Percentiles rank a stretch among this genome's conserved stretches.
Evolutionary conservation across 2,797 vertebrate species (phyloP).

Genomic region (Scleropages formosus): DNA sequence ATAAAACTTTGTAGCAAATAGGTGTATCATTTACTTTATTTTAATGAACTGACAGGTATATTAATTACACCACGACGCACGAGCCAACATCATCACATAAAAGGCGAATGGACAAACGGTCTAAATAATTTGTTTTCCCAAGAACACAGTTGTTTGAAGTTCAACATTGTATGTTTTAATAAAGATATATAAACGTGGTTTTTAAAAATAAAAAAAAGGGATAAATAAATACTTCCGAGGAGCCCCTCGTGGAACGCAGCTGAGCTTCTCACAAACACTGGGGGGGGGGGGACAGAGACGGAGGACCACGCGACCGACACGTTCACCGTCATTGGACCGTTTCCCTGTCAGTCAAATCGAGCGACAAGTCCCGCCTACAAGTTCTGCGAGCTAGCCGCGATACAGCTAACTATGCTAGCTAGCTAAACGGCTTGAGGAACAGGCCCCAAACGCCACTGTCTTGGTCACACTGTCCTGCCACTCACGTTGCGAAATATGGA

Average conservation of each 20-base stretch:
- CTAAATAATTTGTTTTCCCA: not conserved
- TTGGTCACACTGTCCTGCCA: too few species aligned
- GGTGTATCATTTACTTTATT: too few species aligned
- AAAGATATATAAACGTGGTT: not conserved
- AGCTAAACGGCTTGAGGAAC: constrained; percentile 13
- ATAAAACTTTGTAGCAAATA: too few species aligned
- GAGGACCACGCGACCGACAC: not conserved
- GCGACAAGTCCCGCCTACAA: constrained; percentile 14
- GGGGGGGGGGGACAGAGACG: not conserved
- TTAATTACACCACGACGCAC: too few species aligned
- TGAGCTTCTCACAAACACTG: not conserved
- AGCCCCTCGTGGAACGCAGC: constrained; percentile 4
- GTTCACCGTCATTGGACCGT: constrained; percentile 5
- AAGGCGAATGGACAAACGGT: too few species aligned
- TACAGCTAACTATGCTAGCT: not conserved
- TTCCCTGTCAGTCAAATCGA: constrained; percentile 13
- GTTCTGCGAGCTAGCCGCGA: constrained; percentile 9
- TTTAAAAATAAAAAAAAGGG: not conserved
- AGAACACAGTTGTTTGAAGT: not conserved
- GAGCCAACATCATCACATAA: too few species aligned
- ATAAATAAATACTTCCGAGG: not conserved
- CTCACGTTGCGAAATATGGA: too few species aligned
- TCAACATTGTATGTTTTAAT: not conserved
- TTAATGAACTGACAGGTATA: too few species aligned
- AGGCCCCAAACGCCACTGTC: constrained; percentile 8